Conservation (phyloP, 2,797 vertebrate species). For the Chelon auratus region DNA sequence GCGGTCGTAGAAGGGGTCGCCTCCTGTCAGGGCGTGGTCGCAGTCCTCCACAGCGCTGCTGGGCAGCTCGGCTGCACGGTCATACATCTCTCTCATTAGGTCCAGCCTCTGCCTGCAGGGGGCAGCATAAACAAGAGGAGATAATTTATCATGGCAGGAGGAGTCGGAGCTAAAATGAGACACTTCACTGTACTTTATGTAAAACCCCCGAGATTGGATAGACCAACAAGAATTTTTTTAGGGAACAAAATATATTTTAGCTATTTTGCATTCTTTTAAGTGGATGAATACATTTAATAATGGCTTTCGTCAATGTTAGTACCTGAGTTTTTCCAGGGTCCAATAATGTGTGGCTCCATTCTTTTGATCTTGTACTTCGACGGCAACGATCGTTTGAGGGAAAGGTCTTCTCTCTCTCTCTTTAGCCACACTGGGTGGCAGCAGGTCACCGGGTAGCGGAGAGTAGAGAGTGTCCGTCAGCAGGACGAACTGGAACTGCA, state of each 20-base stretch:
- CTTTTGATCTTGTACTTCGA: constrained; percentile 98
- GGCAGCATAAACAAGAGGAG: background rate
- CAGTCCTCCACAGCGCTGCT: constrained; percentile 94
- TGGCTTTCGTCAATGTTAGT: background rate
- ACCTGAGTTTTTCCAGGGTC: constrained; percentile 98
- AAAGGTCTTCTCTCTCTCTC: constrained; percentile 94
- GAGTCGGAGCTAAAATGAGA: background rate
- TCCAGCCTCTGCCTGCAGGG: constrained; percentile 92
- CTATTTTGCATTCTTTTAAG: too few relatives aligned
- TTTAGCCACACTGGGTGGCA: constrained; percentile 90
- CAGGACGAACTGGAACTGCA: constrained; percentile 98
- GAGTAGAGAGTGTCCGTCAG: constrained; percentile 97
- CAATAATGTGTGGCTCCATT: constrained; percentile 98
- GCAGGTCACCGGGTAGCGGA: constrained; percentile 92
- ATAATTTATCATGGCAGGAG: background rate
- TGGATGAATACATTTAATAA: too few relatives aligned
- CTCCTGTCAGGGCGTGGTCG: constrained; percentile 93
- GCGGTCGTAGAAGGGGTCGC: constrained; percentile 98
- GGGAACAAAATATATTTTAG: too few relatives aligned
- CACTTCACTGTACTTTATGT: background rate
- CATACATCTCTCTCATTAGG: constrained; percentile 98
- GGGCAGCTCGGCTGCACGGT: constrained; percentile 95
- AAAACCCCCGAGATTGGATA: background rate
- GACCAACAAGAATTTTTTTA: background rate
- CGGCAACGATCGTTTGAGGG: constrained; percentile 94